Base-by-base conservation (phyloP, 1,140 invertebrate species). In the Ptiloglossa arizonensis region DNA sequence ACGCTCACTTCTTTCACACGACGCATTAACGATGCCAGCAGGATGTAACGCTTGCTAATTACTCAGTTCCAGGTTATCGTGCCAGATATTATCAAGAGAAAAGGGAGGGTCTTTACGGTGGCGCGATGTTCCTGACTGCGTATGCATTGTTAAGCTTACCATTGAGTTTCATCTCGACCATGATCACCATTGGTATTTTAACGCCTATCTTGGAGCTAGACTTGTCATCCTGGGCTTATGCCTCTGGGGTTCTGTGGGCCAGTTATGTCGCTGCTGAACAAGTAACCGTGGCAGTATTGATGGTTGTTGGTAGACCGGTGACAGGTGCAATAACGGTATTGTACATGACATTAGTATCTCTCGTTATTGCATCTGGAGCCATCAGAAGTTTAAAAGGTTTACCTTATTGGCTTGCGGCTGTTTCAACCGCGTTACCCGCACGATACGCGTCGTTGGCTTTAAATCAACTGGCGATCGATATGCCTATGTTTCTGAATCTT, bases 1-100 rank as follows among this genome's bases (percentile, higher is more conserved):
- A 50, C 41, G 41, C 8, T 41, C 1, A 24, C 32, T 15, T 17
- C 15, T 62, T 44, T 19, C 22, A 3, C 5, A 0, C 15, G 24
- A 64, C 1, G n/a, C 24, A 9, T 24, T 1, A 63, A 38, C 19
- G 19, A 15, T 0, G 24, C 24, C 11, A 29, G 3, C 19, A 56
- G n/a, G 19, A 48, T n/a, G 19, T 57, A 70, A 66, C 2, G 1
- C 3, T n/a, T 35, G 11, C 54, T 72, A 32, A 62, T 62, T 24
- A 89, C 89, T 3, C 87, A 98, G 97, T 96, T 94, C 95, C 96
- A 46, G 94, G 94, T 57, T 96, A 97, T 92, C 93, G 97, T n/a
- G 97, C 96, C 41, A 93, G 97, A 32, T 98, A 98, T 89, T 98
- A 97, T 79, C 97, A 98, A 90, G 97, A 98, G 88, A 95, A 96